Conservation (phyloP, 2,888 invertebrate genomes). For the Hydroisotoma schaefferi region DNA sequence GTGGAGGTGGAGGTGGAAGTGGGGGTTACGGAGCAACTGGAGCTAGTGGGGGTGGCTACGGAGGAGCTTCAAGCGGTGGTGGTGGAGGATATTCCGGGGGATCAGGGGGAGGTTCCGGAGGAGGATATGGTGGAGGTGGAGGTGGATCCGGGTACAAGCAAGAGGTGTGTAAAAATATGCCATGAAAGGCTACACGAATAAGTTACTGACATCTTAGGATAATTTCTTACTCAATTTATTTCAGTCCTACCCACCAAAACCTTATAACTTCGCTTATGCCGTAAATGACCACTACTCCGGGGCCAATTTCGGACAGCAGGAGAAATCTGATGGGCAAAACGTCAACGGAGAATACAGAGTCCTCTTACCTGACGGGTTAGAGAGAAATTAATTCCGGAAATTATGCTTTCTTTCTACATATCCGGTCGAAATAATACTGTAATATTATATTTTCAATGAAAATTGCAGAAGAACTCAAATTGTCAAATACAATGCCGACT, state of each 20-base stretch:
- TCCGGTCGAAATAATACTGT: neutral
- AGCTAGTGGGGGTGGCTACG: constrained; percentile 1
- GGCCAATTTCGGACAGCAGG: constrained; percentile 46
- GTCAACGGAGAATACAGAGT: constrained; percentile 41
- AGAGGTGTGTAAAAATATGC: constrained; percentile 9
- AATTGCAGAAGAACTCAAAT: constrained; percentile 39
- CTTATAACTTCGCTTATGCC: constrained; percentile 46
- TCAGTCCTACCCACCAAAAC: constrained; percentile 41
- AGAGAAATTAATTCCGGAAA: neutral
- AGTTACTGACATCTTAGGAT: neutral
- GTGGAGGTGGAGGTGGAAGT: neutral
- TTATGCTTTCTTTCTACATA: neutral
- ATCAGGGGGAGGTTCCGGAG: constrained; percentile 21
- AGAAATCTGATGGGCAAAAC: constrained; percentile 43
- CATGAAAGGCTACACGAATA: neutral
- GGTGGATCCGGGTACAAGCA: constrained; percentile 24
- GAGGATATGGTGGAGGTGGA: constrained; percentile 17
- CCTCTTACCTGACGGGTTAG: constrained; percentile 44
- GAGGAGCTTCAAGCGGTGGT: constrained; percentile 16
- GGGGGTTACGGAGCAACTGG: neutral
- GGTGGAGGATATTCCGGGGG: constrained; percentile 18
- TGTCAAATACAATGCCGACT: constrained; percentile 46
- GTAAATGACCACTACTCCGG: constrained; percentile 48
- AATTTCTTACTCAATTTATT: neutral
- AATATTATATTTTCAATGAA: neutral